Evolutionary conservation across 2,113 vertebrate species (phyloP).

Genomic region (Thamnophis sirtalis): DNA sequence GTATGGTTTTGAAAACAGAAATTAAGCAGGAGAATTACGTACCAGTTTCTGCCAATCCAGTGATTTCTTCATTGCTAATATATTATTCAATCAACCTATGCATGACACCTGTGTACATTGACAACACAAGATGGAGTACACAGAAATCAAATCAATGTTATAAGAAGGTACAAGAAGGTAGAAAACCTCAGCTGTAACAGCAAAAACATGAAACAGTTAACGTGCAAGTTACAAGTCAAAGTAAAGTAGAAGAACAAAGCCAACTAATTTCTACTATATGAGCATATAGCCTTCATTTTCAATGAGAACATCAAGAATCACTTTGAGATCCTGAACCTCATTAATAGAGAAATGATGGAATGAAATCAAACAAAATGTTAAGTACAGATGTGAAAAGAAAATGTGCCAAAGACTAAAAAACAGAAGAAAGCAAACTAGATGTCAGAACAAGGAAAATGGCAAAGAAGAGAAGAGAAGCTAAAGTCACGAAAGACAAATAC

Average conservation of each 20-base stretch:
- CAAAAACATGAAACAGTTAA: not conserved
- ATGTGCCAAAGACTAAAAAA: not conserved
- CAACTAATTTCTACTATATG: not conserved
- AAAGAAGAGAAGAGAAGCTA: not conserved
- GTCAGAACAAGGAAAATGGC: not conserved
- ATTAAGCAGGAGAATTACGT: not conserved
- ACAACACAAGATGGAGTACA: not conserved
- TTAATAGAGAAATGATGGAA: not conserved
- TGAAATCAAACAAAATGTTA: not conserved
- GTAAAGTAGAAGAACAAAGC: not conserved
- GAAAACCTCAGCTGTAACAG: not conserved
- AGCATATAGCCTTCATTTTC: not conserved
- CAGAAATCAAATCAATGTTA: not conserved
- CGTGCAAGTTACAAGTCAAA: not conserved
- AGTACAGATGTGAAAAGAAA: not conserved
- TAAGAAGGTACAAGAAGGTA: not conserved
- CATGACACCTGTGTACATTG: not conserved
- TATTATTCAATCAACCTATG: not conserved
- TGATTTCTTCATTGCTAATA: not conserved
- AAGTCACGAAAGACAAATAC: not conserved
- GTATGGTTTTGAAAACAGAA: not conserved
- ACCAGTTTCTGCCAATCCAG: not conserved
- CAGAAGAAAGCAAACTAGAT: not conserved
- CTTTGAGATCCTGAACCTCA: not conserved
- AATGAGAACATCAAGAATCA: not conserved